Conservation (phyloP, 2,113 vertebrate species). For the Grammomys dolichurus region DNA sequence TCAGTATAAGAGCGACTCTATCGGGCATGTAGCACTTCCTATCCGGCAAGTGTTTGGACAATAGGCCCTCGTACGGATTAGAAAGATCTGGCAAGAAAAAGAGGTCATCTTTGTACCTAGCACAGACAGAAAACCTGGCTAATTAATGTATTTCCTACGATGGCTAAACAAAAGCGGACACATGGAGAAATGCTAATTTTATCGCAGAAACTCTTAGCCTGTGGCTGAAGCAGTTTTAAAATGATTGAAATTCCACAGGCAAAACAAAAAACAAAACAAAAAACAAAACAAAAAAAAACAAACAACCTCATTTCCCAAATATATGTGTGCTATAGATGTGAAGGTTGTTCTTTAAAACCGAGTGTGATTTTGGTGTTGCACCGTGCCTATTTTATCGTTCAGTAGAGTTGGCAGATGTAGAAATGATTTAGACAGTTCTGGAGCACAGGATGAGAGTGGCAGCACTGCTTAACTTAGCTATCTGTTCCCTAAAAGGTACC, state of each 20-base stretch:
- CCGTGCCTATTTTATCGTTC: not conserved
- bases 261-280: not conserved
- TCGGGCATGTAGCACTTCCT: constrained; percentile 74
- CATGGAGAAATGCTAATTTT: constrained; percentile 32
- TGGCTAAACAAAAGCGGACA: constrained; percentile 66
- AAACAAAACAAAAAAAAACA: too few relatives aligned
- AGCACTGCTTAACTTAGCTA: not conserved
- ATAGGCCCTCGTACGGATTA: constrained; percentile 62
- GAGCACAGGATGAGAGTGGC: not conserved
- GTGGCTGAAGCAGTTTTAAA: not conserved
- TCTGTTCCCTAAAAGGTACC: constrained; percentile 33
- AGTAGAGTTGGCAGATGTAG: not conserved
- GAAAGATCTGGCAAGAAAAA: constrained; percentile 77
- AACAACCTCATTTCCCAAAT: not conserved
- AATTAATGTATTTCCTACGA: constrained; percentile 75
- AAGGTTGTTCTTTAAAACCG: constrained; percentile 46
- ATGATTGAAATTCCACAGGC: not conserved
- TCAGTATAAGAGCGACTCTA: constrained; percentile 71
- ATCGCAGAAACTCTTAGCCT: constrained; percentile 27
- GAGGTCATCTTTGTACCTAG: constrained; percentile 67
- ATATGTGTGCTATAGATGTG: constrained; percentile 14
- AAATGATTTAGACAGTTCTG: not conserved
- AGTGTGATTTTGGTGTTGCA: not conserved
- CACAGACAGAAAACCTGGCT: constrained; percentile 70
- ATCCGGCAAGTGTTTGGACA: constrained; percentile 76